Percentiles rank a stretch among this genome's conserved stretches.
Evolutionary conservation across 2,113 vertebrate genomes (phyloP).

Genomic region (Brachyhypopomus occidentalis): DNA sequence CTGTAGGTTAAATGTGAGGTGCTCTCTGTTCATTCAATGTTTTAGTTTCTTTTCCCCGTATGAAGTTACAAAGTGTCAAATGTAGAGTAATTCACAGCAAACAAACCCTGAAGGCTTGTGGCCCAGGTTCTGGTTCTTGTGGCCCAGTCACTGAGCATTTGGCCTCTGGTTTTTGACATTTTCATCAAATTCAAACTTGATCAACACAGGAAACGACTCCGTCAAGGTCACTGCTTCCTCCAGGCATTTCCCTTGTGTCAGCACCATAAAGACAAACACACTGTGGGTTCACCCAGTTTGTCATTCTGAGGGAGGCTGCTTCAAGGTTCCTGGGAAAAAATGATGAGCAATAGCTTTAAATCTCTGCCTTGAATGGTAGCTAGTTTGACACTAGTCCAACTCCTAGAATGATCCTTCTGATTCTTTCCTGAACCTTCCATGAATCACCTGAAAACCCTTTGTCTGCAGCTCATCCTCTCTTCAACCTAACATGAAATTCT

Average conservation of each 20-base stretch:
- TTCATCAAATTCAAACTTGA: no score
- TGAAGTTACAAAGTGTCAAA: neutral
- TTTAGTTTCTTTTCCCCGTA: neutral
- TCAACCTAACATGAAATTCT: neutral
- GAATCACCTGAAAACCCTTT: neutral
- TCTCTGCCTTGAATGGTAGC: no score
- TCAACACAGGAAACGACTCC: no score
- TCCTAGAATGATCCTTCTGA: neutral
- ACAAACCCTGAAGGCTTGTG: neutral
- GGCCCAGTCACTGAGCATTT: neutral
- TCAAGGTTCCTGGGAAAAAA: neutral
- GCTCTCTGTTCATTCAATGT: neutral
- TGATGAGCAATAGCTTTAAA: no score
- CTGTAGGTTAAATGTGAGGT: neutral
- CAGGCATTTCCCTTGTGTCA: neutral
- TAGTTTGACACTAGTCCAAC: no score
- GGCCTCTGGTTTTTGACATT: neutral
- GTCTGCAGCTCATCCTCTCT: conserved; percentile 7
- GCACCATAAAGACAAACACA: neutral
- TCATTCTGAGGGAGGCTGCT: neutral
- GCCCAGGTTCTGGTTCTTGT: neutral
- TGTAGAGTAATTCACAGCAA: neutral
- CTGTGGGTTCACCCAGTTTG: no score
- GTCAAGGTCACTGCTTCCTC: no score
- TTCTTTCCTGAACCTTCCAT: neutral